phyloP scores from a whole-genome alignment of 2,113 vertebrate genomes.

The Jacana jacana region DNA sequence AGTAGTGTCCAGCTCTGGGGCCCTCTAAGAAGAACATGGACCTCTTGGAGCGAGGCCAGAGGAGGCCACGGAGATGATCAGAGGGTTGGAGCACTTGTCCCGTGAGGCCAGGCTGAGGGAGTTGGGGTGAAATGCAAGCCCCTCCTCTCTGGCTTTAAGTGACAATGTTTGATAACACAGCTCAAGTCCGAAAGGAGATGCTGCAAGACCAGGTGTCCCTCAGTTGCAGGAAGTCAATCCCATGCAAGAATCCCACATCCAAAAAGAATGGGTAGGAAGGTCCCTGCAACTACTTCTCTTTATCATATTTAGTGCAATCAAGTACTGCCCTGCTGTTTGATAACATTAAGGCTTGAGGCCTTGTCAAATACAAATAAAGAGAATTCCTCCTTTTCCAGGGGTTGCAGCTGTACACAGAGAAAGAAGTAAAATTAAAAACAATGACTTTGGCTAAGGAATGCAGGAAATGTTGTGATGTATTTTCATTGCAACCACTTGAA shows the following conservation, averaged over 20 bases:
- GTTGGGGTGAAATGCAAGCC: not conserved
- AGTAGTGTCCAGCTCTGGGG: not conserved
- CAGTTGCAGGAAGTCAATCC: not conserved
- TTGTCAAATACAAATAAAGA: not conserved
- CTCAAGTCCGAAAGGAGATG: not conserved
- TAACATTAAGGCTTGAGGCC: not conserved
- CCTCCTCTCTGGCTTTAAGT: not conserved
- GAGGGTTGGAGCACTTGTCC: not conserved
- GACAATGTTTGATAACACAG: not conserved
- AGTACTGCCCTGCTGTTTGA: not conserved
- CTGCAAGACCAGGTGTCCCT: not conserved
- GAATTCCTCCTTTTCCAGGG: not conserved
- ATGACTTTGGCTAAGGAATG: not conserved
- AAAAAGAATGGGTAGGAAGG: not conserved
- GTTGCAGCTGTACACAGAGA: not conserved
- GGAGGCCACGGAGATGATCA: not conserved
- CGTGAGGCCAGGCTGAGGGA: not conserved
- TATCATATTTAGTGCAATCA: not conserved
- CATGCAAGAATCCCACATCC: not conserved
- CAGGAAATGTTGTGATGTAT: slow-evolving; percentile 34
- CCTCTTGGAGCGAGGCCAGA: not conserved
- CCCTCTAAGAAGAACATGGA: not conserved
- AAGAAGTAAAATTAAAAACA: slow-evolving; percentile 12
- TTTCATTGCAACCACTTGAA: slow-evolving; percentile 44
- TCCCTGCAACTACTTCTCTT: not conserved